Evolutionary conservation across 2,113 vertebrate species (phyloP).

Genomic region (Chascanopsetta lugubris): DNA sequence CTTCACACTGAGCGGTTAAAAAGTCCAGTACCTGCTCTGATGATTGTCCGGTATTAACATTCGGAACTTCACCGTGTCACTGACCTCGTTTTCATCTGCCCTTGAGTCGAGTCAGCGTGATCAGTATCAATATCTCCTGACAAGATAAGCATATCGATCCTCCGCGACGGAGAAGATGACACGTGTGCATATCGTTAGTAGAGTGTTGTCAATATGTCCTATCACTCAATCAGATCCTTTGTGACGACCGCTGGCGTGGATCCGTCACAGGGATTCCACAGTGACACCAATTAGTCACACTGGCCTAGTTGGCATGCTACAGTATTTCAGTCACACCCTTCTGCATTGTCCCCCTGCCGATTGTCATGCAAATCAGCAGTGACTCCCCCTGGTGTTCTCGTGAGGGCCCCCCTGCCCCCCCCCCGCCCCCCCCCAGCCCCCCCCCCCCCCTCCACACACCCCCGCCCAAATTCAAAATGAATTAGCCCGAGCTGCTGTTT

Average conservation of each 20-base stretch:
- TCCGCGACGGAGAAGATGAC: too few relatives aligned
- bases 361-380: constrained; percentile 66
- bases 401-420: too few relatives aligned
- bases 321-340: constrained; percentile 16
- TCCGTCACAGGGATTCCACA: constrained; percentile 6
- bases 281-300: constrained; percentile 13
- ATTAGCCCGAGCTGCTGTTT: constrained; percentile 18
- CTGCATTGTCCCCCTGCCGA: constrained; percentile 43
- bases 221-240: background rate
- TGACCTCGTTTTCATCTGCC: background rate
- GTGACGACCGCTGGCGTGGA: background rate
- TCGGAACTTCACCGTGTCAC: background rate
- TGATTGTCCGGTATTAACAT: background rate
- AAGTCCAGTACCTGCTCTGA: background rate
- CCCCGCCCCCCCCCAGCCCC: too few relatives aligned
- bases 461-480: constrained; percentile 54
- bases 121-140: background rate
- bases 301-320: constrained; percentile 10
- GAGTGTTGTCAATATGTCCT: constrained; percentile 5
- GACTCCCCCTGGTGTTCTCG: constrained; percentile 18
- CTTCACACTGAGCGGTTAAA: background rate
- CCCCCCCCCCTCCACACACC: too few relatives aligned
- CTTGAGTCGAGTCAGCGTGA: background rate
- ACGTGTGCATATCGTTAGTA: too few relatives aligned
- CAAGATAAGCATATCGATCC: background rate